Evolutionary conservation across 37 sponge, comb jelly and placozoan genomes (phyloP), one percentile per base, ranked within the genome.

Genomic region (Halichondria panicea): DNA sequence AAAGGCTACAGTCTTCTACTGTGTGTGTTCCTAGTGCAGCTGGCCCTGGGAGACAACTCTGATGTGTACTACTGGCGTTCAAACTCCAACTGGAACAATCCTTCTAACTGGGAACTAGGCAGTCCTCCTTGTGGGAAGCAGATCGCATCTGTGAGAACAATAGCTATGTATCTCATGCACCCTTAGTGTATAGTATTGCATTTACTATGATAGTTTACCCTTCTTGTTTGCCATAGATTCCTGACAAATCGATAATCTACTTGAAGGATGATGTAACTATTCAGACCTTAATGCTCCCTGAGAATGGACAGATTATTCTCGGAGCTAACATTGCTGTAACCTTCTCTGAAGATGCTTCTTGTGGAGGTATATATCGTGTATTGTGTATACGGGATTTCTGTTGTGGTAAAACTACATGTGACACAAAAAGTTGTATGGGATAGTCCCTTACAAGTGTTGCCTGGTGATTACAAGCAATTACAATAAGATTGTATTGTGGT

Each of bases 61-160:
- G n/a, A n/a, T n/a, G n/a, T n/a, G n/a, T n/a, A n/a, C 21, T 62
- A 54, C 35, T 89, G 89, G 89, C 39, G 25, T 0, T 68, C 54
- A 30, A 89, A 89, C 55, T 77, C 66, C 55, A 82, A 89, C 83
- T 89, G 89, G 89, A 50, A 46, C 35, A 74, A 71, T 8, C 63
- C 61, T 0, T 24, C 12, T 36, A 89, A 89, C 79, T 89, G 89
- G 89, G 43, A 30, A 4, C 53, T 82, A 6, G 79, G 79, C 42
- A 37, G 79, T 25, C 66, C 50, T 33, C 83, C 89, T 27, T 74
- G 70, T 21, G 60, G 45, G 3, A 75, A 79, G 13, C 79, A 82
- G 30, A n/a, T 22, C 1, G 88, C 75, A 27, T 40, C 43, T 22
- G 27, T 50, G 70, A 22, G 28, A 31, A 18, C 34, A 34, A 28